A percentile compares a stretch with the other conserved stretches of the same genome.
These are phyloP conservation scores for Megaceryle torquata DNA, from an alignment of 2,113 vertebrate species.

Conservation along the genomic window DNA sequence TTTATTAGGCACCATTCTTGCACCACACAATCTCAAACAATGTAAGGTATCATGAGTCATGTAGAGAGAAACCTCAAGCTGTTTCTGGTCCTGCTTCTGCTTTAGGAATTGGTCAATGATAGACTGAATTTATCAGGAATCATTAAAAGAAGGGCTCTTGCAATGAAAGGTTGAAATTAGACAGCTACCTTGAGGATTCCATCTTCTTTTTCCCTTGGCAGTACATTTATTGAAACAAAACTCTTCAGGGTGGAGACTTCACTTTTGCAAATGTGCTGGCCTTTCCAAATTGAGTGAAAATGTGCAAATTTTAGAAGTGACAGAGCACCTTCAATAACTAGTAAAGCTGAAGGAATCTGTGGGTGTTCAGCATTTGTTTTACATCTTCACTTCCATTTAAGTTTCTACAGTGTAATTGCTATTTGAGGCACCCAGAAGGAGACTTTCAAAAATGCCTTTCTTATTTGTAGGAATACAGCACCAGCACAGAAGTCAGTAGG, in stretches of 20 bases:
- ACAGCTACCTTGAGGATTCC: neutral
- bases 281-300: constrained; percentile 27
- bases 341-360: neutral
- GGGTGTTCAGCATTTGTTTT: constrained; percentile 2
- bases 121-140: neutral
- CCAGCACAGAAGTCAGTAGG: neutral
- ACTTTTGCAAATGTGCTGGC: neutral
- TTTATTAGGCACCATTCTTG: neutral
- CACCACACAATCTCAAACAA: neutral
- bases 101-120: neutral
- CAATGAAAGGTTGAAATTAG: neutral
- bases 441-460: neutral
- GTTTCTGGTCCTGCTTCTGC: neutral
- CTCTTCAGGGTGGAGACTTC: neutral
- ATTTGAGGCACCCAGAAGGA: neutral
- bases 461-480: neutral
- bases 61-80: neutral
- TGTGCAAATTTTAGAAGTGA: neutral
- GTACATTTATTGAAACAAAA: neutral
- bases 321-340: neutral
- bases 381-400: neutral
- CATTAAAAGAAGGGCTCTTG: neutral
- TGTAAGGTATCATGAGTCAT: neutral
- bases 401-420: neutral
- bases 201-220: neutral